Conservation (phyloP, 2,888 invertebrate species). For the Encarsia formosa region DNA sequence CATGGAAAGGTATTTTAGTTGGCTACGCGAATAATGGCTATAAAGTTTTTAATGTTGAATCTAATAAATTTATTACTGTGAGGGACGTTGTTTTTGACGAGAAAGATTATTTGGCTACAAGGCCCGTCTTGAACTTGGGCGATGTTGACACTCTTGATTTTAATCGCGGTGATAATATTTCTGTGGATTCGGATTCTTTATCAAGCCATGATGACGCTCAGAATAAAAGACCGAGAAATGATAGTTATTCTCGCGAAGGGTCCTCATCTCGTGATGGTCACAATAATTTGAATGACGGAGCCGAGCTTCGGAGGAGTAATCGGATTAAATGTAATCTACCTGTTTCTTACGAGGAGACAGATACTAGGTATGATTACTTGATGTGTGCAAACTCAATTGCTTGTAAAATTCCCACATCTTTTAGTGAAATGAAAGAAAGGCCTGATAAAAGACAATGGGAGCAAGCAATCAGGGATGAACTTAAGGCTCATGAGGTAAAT, state of each 20-base stretch:
- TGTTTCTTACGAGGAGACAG: background rate
- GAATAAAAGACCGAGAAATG: background rate
- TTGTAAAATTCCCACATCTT: constrained; percentile 20
- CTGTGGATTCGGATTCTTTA: too few relatives aligned
- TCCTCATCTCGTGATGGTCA: background rate
- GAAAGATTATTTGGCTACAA: constrained; percentile 28
- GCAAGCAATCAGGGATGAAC: constrained; percentile 25
- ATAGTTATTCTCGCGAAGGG: too few relatives aligned
- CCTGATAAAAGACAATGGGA: constrained; percentile 26
- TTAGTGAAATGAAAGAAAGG: constrained; percentile 22
- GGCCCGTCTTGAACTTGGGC: background rate
- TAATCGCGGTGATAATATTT: background rate
- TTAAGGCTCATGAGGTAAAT: constrained; percentile 23
- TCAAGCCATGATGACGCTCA: too few relatives aligned
- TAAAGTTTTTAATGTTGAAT: constrained; percentile 39
- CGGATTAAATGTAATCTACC: background rate
- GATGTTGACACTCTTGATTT: background rate
- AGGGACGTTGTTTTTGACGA: constrained; percentile 44
- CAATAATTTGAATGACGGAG: background rate
- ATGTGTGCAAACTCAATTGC: background rate
- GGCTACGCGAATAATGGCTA: constrained; percentile 41
- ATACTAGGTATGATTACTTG: background rate
- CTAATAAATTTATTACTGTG: constrained; percentile 35
- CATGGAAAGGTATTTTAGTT: constrained; percentile 42
- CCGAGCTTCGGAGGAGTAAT: background rate